Conservation (phyloP, 2,797 vertebrate species). For the Sebastes cheni region DNA sequence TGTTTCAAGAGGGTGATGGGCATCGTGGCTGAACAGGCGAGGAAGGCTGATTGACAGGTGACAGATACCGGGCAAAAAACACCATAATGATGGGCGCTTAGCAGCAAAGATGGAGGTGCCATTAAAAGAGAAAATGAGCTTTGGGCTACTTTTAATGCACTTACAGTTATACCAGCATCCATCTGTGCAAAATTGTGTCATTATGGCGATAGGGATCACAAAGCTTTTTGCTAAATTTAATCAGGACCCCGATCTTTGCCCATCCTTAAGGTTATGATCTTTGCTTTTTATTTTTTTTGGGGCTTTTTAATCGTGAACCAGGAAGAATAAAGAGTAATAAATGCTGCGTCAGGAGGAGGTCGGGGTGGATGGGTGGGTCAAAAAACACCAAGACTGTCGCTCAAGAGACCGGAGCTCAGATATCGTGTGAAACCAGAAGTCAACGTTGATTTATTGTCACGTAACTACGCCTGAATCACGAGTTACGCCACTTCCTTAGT, state of each 20-base stretch:
- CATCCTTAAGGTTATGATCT: neutral
- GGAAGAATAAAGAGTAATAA: too few relatives aligned
- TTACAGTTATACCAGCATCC: neutral
- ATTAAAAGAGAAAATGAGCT: neutral
- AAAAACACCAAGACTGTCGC: too few relatives aligned
- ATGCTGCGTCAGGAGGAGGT: too few relatives aligned
- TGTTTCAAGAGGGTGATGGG: neutral
- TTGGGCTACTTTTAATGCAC: conserved; percentile 8
- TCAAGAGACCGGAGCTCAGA: too few relatives aligned
- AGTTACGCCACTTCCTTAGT: too few relatives aligned
- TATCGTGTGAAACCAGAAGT: too few relatives aligned
- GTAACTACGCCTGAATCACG: too few relatives aligned
- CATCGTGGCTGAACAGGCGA: neutral
- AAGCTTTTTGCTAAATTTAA: neutral
- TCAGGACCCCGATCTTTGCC: neutral
- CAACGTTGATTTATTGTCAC: too few relatives aligned
- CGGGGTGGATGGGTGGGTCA: too few relatives aligned
- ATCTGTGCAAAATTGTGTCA: neutral
- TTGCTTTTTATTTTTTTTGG: too few relatives aligned
- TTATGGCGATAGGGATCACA: neutral
- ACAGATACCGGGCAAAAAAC: conserved; percentile 15
- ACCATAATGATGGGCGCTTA: neutral
- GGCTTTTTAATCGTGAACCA: too few relatives aligned
- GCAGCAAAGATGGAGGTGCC: neutral
- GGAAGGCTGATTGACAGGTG: conserved; percentile 37